A percentile compares a stretch with the other conserved stretches of the same genome.
phyloP scores from a whole-genome alignment of 2,797 vertebrate genomes.

The Diglossa cyanea region DNA sequence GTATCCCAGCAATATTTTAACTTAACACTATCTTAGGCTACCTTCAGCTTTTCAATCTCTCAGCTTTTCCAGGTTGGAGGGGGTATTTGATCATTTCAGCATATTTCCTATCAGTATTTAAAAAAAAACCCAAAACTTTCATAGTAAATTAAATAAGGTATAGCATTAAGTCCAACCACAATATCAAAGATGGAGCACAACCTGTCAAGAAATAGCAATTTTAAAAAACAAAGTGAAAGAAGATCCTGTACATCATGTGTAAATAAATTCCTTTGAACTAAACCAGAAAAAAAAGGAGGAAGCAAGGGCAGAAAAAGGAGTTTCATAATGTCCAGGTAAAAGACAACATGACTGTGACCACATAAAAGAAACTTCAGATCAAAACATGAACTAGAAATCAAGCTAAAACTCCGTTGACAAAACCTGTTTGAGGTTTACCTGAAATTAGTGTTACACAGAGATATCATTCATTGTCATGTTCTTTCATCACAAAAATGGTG shows the following conservation, averaged over 20 bases:
- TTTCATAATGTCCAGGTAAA: background rate
- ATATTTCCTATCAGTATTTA: background rate
- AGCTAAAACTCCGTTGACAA: background rate
- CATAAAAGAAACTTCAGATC: background rate
- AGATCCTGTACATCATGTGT: background rate
- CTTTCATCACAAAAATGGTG: background rate
- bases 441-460: background rate
- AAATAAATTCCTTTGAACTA: background rate
- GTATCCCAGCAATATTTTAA: slow-evolving; percentile 56
- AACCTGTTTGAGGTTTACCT: background rate
- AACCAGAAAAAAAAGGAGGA: background rate
- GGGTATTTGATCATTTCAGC: slow-evolving; percentile 33
- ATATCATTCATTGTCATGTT: background rate
- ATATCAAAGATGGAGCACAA: background rate
- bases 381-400: background rate
- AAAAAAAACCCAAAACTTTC: background rate
- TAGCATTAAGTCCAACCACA: background rate
- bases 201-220: background rate
- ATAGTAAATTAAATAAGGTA: background rate
- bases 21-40: background rate
- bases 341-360: background rate
- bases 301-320: background rate
- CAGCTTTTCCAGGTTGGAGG: slow-evolving; percentile 8
- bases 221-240: background rate
- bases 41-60: slow-evolving; percentile 23